phyloP scores from a whole-genome alignment of 2,797 vertebrate genomes.

The Eulemur rubriventer region DNA sequence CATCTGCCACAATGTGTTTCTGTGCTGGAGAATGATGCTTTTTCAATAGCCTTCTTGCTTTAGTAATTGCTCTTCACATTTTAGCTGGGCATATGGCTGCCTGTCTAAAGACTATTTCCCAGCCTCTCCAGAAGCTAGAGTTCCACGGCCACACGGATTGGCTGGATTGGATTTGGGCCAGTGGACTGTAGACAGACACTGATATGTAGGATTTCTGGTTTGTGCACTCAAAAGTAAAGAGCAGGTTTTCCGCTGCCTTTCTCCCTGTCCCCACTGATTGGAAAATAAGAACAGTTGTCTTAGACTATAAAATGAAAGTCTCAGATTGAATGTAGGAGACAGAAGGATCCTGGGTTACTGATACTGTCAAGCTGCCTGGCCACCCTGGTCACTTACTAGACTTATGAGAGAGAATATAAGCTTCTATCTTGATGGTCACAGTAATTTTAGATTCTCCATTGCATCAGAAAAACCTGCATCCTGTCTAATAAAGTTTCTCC shows the following conservation, averaged over 20 bases:
- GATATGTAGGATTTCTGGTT: neutral
- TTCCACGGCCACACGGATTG: neutral
- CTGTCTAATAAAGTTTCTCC: conserved; percentile 63
- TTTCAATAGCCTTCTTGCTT: neutral
- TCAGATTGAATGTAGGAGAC: neutral
- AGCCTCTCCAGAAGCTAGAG: neutral
- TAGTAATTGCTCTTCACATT: neutral
- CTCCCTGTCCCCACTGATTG: neutral
- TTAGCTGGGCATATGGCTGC: neutral
- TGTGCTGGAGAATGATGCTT: neutral
- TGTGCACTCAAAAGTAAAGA: neutral
- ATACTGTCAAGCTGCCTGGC: neutral
- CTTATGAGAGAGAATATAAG: neutral
- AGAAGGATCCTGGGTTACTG: neutral
- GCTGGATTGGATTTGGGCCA: neutral
- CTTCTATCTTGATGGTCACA: neutral
- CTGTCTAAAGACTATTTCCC: neutral
- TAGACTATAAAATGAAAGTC: neutral
- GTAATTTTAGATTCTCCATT: neutral
- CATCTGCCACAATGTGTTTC: neutral
- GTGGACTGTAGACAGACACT: neutral
- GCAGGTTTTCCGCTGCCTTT: neutral
- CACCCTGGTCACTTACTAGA: neutral
- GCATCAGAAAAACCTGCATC: neutral
- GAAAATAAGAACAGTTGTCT: neutral